Evolutionary conservation across 1,140 invertebrate genomes (phyloP).

Genomic region (Tribolium castaneum): DNA sequence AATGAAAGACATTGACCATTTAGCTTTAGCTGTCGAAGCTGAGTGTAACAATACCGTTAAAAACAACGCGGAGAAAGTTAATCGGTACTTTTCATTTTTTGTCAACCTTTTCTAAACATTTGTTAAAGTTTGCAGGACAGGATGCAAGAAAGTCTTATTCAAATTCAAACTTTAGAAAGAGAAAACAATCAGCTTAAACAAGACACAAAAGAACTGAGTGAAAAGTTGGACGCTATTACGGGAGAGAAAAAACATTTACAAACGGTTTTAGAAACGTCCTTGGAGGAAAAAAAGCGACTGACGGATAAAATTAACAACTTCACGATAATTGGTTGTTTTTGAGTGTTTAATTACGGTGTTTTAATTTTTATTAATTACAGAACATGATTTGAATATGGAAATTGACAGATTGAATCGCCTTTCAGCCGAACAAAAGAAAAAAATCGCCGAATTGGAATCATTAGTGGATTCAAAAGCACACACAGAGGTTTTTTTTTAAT

Average conservation of each 20-base stretch:
- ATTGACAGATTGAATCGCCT: slow-evolving; percentile 64
- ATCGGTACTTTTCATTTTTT: slow-evolving; percentile 49
- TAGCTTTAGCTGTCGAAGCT: slow-evolving; percentile 75
- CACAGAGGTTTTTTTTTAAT: neutral
- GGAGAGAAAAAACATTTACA: slow-evolving; percentile 67
- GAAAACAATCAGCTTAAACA: slow-evolving; percentile 65
- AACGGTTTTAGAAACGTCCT: slow-evolving; percentile 69
- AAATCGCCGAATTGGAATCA: slow-evolving; percentile 64
- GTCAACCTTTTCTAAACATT: slow-evolving; percentile 31
- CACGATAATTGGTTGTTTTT: slow-evolving; percentile 61
- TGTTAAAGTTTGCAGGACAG: slow-evolving; percentile 64
- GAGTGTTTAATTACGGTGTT: neutral
- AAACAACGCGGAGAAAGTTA: slow-evolving; percentile 59
- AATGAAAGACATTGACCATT: slow-evolving; percentile 73
- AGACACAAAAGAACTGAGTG: slow-evolving; percentile 64
- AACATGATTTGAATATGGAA: slow-evolving; percentile 66
- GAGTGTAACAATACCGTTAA: slow-evolving; percentile 70
- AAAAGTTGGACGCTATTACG: slow-evolving; percentile 66
- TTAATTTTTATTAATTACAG: slow-evolving; percentile 57
- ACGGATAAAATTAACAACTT: slow-evolving; percentile 67
- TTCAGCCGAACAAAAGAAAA: slow-evolving; percentile 62
- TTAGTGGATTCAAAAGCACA: slow-evolving; percentile 14
- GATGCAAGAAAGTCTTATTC: slow-evolving; percentile 64
- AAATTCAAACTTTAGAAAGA: slow-evolving; percentile 66
- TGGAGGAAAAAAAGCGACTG: slow-evolving; percentile 70